phyloP scores from a whole-genome alignment of 2,113 vertebrate genomes.

The Ciconia maguari region DNA sequence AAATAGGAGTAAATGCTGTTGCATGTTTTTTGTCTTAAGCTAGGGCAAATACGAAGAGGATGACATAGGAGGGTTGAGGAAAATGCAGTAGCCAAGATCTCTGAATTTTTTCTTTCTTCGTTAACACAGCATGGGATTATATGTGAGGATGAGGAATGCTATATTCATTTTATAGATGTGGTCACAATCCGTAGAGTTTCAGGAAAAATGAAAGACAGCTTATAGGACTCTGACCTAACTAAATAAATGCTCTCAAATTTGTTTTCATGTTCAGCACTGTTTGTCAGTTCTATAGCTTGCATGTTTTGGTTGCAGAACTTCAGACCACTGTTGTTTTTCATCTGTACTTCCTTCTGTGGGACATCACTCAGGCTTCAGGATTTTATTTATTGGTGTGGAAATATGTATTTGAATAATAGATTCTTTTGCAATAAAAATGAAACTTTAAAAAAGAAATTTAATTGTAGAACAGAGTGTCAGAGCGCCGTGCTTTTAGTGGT shows the following conservation, averaged over 20 bases:
- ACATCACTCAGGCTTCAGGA: not conserved
- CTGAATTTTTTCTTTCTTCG: not conserved
- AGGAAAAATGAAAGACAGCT: not conserved
- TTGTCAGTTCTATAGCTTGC: not conserved
- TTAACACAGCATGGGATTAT: not conserved
- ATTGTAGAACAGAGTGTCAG: not conserved
- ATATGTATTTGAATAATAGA: not conserved
- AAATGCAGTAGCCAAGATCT: not conserved
- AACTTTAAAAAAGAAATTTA: not conserved
- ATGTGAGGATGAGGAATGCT: not conserved
- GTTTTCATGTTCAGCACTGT: not conserved
- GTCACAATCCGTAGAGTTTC: not conserved
- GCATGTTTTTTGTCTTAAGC: not conserved
- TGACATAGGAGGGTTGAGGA: not conserved
- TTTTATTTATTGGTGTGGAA: not conserved
- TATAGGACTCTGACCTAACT: not conserved
- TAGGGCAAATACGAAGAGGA: not conserved
- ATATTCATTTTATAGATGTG: not conserved
- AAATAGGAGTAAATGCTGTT: not conserved
- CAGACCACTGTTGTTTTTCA: not conserved
- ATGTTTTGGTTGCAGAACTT: not conserved
- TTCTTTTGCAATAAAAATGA: not conserved
- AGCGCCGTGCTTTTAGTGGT: not conserved
- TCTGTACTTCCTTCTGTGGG: not conserved
- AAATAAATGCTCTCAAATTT: not conserved